A percentile compares a stretch with the other conserved stretches of the same genome.
phyloP scores from a whole-genome alignment of 1,140 invertebrate species.

The Brachionus asplanchnoidis region DNA sequence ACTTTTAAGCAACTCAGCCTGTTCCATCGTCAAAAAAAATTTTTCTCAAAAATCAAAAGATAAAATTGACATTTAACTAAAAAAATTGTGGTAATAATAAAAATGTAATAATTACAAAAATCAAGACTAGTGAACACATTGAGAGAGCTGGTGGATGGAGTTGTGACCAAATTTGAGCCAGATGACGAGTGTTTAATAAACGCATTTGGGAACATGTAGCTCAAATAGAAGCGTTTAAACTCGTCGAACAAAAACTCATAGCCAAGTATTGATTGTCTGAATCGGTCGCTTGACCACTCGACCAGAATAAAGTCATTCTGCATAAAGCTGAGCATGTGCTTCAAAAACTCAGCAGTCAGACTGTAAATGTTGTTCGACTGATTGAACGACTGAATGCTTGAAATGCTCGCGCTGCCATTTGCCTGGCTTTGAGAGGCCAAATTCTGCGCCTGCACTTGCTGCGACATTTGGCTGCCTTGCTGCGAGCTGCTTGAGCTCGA shows the following conservation, averaged over 20 bases:
- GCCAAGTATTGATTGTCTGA: constrained; percentile 52
- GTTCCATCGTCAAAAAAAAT: too few species aligned
- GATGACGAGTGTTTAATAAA: constrained; percentile 60
- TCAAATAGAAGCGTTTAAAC: constrained; percentile 84
- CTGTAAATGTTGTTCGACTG: constrained; percentile 3
- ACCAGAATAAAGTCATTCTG: constrained; percentile 27
- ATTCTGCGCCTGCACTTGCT: background rate
- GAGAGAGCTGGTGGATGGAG: background rate
- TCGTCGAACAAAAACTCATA: constrained; percentile 86
- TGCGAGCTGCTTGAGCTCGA: background rate
- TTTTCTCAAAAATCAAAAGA: too few species aligned
- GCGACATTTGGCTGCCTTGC: background rate
- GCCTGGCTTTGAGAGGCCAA: background rate
- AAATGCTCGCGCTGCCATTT: background rate
- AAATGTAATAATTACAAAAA: background rate
- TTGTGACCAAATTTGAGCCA: constrained; percentile 52
- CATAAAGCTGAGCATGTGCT: constrained; percentile 32
- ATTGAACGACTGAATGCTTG: background rate
- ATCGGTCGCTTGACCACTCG: background rate
- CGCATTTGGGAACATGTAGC: constrained; percentile 78
- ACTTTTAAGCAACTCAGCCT: too few species aligned
- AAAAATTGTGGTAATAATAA: background rate
- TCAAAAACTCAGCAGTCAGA: constrained; percentile 16
- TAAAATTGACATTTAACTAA: too few species aligned
- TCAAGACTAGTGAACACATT: constrained; percentile 32